Conservation (phyloP, 2,113 vertebrate genomes). For the Oryzias woworae region DNA sequence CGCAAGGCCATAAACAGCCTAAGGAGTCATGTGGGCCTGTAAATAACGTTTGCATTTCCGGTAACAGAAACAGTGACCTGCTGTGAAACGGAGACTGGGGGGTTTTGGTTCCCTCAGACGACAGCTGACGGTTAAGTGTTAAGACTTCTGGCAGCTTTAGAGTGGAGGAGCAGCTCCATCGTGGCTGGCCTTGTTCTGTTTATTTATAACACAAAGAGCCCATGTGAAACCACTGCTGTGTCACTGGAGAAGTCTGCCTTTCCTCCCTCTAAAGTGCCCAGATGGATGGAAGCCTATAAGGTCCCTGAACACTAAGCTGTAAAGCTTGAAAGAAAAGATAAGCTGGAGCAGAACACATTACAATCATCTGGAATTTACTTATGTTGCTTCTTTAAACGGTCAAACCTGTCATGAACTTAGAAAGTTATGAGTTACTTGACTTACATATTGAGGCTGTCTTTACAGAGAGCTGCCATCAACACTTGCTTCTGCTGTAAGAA, state of each 20-base stretch:
- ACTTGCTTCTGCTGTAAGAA: too few relatives aligned
- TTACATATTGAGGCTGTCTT: too few relatives aligned
- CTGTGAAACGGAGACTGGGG: slow-evolving; percentile 24
- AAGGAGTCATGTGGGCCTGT: slow-evolving; percentile 41
- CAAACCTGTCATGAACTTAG: too few relatives aligned
- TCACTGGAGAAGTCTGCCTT: slow-evolving; percentile 59
- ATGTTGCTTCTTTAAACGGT: too few relatives aligned
- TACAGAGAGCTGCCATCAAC: too few relatives aligned
- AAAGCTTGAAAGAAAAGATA: slow-evolving; percentile 11
- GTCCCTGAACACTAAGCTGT: slow-evolving; percentile 24
- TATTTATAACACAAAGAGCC: slow-evolving; percentile 74
- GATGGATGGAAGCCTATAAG: slow-evolving; percentile 26
- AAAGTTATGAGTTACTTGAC: too few relatives aligned
- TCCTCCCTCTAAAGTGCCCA: slow-evolving; percentile 20
- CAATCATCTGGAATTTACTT: not conserved
- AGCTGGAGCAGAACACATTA: not conserved
- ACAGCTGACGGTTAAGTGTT: slow-evolving; percentile 75
- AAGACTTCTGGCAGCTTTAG: slow-evolving; percentile 44
- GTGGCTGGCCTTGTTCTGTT: slow-evolving; percentile 31
- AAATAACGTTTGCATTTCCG: slow-evolving; percentile 73
- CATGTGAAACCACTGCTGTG: slow-evolving; percentile 45
- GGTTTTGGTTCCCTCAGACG: slow-evolving; percentile 69
- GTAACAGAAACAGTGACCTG: slow-evolving; percentile 61
- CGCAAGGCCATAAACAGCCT: slow-evolving; percentile 57
- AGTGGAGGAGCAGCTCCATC: slow-evolving; percentile 40